Base-by-base conservation (phyloP, 2,797 vertebrate genomes). In the Anguilla marmorata region DNA sequence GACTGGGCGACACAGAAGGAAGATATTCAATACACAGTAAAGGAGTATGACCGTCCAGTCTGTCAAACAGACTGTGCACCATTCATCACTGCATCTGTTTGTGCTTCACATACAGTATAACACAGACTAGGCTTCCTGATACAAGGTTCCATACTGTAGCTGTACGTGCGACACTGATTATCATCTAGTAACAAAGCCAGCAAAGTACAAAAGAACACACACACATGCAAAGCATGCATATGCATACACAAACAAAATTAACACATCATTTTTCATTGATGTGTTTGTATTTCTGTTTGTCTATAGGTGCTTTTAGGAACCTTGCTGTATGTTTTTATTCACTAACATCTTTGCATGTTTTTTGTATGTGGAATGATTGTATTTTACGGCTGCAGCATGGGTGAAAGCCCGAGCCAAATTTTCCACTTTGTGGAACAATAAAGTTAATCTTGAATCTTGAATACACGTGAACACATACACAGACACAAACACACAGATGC, bases 401-500 rank as follows among this genome's bases (percentile, higher is more conserved):
- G 41, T 45, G 41, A 45, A 45, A 45, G 41, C 41, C 41, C 41
- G 0, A 45, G 41, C 41, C 41, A 45, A 45, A 45, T 58, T 4
- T 58, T 14, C 56, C 24, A 84, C 16, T 48, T 5, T 6, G 4
- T 45, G 41, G 41, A 45, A 45, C 41, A 45, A 45, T 45, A 45
- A 45, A 45, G 41, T 45, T 45, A 45, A 45, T 45, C 41, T 45
- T 45, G 41, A 45, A 45, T 45, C 41, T 45, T 45, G 41, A 45
- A 30, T 50, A 84, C 52, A 58, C 24, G 12, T 3, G 37, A 3
- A 85, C 30, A 85, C 30, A 63, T 30, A 85, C 30, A 63, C 19
- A 85, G 12, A 85, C 84, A 85, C 33, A 85, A 54, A 85, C 84
- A 85, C 54, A 48, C 7, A 84, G 37, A 50, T 21, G 5, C 24